Evolutionary conservation across 2,797 vertebrate species (phyloP), one percentile per base, ranked within the genome.

Genomic region (Pangasius krempfi): DNA sequence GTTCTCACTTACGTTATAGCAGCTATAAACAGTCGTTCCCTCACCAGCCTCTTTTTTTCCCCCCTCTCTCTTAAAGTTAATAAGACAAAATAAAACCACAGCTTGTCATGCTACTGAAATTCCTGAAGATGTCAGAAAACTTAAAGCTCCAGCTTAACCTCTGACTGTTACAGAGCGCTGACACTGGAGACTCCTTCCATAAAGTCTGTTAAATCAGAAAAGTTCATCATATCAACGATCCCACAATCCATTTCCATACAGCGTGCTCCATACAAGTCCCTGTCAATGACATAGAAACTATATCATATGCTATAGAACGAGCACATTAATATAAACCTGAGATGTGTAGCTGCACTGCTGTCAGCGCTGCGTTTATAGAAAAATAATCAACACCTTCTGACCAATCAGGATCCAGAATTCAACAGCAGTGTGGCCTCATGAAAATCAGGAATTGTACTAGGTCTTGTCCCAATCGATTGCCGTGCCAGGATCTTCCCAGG

Each of bases 351-450:
- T 47, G 44, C 44, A 47, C 44, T 47, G 6, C 44, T 47, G 68
- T 22, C 5, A 8, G 37, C 20, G 18, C 4, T 40, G 22, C 40
- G 44, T 22, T 73, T 47, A 18, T 5, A 18, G 54, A 4, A 18
- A 56, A 7, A 1, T 7, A 52, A 33, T 20, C 47, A 20, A 22
- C n/a, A 56, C 13, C 75, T 18, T 56, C 52, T 8, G 52, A 56
- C 76, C 76, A 79, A 79, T 54, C 70, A 40, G 70, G 22, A 40
- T 72, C 16, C 75, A 76, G 73, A 52, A 50, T 52, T n/a, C 47
- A 18, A 4, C 6, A 20, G 47, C 5, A 1, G 5, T 13, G 40
- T 30, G 47, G 12, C 44, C 44, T 47, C 44, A 1, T 44, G 72
- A 16, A 50, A 50, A 76, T 76, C 73, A 50, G 25, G 73, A 76